Evolutionary conservation across 2,888 invertebrate species (phyloP).

Genomic region (Drosophila mayaguana): DNA sequence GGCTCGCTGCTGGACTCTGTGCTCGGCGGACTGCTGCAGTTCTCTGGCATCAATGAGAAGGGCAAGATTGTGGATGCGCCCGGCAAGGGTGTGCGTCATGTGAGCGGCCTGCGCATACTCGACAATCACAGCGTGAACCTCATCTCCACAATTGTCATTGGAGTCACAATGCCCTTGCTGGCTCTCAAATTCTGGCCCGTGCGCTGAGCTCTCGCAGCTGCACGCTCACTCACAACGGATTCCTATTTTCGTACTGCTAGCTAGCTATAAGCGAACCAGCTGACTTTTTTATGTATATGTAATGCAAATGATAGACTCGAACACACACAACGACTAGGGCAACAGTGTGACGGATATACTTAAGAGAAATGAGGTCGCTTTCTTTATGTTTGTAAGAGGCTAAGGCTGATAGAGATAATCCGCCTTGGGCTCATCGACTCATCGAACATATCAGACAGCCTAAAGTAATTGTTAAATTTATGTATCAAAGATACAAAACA

Average conservation of each 20-base stretch:
- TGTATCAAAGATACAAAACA: background rate
- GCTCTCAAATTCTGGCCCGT: constrained; percentile 87
- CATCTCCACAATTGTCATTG: constrained; percentile 91
- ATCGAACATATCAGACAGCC: constrained; percentile 11
- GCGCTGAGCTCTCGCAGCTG: constrained; percentile 45
- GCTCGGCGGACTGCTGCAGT: constrained; percentile 94
- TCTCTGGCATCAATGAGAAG: constrained; percentile 91
- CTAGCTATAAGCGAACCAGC: constrained; percentile 45
- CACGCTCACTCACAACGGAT: background rate
- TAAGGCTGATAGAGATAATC: background rate
- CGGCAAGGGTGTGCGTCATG: constrained; percentile 89
- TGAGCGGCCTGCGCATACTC: constrained; percentile 90
- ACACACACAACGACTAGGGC: constrained; percentile 37
- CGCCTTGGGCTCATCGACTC: background rate
- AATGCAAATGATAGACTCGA: constrained; percentile 53
- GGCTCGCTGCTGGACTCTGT: constrained; percentile 94
- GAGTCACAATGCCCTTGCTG: constrained; percentile 89
- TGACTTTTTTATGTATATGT: constrained; percentile 48
- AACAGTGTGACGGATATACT: background rate
- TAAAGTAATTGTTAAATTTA: background rate
- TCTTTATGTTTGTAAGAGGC: constrained; percentile 6
- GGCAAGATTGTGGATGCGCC: constrained; percentile 91
- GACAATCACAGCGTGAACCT: constrained; percentile 96
- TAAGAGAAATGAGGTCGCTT: background rate
- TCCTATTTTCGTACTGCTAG: constrained; percentile 46